These are phyloP conservation scores for Spheniscus mendiculus DNA, from an alignment of 2,113 vertebrate species.

Conservation along the genomic window DNA sequence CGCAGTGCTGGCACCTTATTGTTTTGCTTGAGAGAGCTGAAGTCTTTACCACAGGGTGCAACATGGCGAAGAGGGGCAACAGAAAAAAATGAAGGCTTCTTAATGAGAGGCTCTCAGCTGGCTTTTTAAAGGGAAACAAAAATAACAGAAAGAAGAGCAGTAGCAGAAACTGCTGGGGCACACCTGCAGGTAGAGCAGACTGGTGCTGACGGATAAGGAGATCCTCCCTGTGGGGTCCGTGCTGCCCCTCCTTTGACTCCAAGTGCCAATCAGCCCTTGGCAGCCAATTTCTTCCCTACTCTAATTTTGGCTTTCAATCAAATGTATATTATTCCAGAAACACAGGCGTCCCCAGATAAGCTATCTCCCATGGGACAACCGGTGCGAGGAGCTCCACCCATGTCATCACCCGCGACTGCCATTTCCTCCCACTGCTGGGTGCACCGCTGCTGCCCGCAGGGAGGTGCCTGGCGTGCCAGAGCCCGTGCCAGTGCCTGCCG, in stretches of 20 bases:
- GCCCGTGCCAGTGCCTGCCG: fast-evolving
- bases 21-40: not conserved
- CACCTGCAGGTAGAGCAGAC: constrained; percentile 6
- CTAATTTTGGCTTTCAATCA: constrained; percentile 51
- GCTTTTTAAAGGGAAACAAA: not conserved
- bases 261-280: constrained; percentile 20
- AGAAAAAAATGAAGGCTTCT: not conserved
- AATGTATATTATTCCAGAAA: constrained; percentile 70
- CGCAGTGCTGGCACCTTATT: fast-evolving
- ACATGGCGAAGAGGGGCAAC: not conserved
- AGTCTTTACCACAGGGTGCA: not conserved
- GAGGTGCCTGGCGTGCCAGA: fast-evolving
- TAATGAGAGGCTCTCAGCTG: not conserved
- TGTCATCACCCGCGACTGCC: not conserved
- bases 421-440: not conserved
- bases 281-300: constrained; percentile 14
- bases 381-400: constrained; percentile 28
- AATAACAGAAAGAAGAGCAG: not conserved
- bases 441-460: not conserved
- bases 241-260: not conserved
- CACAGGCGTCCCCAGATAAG: constrained; percentile 65
- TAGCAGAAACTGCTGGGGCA: not conserved
- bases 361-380: constrained; percentile 76
- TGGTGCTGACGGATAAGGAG: not conserved
- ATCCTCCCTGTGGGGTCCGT: not conserved